These are phyloP conservation scores for Pristionchus arcanus DNA, from an alignment of 2,888 invertebrate species.

Conservation along the genomic window DNA sequence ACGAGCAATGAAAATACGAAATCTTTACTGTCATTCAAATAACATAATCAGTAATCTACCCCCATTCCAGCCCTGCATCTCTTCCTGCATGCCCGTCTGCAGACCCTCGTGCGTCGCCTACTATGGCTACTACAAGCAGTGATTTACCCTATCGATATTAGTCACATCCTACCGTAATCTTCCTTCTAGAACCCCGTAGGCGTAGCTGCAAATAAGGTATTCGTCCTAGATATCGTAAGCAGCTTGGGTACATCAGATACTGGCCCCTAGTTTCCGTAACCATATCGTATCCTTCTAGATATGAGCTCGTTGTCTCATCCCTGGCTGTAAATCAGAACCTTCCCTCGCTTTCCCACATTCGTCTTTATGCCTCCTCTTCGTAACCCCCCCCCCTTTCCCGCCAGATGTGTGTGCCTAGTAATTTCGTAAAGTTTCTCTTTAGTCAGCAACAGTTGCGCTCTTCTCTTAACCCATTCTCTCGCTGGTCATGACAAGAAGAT, in stretches of 20 bases:
- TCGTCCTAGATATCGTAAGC: neutral
- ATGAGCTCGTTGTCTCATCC: neutral
- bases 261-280: no score
- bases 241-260: no score
- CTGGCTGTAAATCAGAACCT: neutral
- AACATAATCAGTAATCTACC: neutral
- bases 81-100: conserved; percentile 16
- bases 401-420: neutral
- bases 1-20: neutral
- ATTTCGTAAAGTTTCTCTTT: conserved; percentile 19
- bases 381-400: neutral
- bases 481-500: neutral
- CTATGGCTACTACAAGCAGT: conserved; percentile 20
- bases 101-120: conserved; percentile 6
- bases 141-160: neutral
- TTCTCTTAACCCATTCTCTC: neutral
- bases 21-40: neutral
- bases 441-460: neutral
- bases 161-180: neutral
- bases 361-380: neutral
- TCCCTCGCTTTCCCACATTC: neutral
- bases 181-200: neutral
- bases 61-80: neutral
- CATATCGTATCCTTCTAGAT: neutral
- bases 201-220: neutral